Evolutionary conservation across 2,797 vertebrate species (phyloP), one percentile per base, ranked within the genome.

Genomic region (Pitangus sulphuratus): DNA sequence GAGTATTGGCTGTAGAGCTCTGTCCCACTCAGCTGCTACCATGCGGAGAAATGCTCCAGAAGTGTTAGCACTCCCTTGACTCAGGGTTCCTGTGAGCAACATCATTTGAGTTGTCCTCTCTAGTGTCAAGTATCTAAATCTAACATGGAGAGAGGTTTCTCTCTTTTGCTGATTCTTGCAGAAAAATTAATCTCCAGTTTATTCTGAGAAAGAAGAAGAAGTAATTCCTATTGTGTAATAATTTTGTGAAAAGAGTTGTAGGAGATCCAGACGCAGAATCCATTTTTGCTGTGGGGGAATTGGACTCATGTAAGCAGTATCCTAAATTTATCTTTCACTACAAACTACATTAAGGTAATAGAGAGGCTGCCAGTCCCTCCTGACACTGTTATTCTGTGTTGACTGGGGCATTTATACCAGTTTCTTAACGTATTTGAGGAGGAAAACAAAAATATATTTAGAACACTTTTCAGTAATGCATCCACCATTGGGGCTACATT

Each of bases 51-150:
- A 4, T 6, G 16, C 17, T 44, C 9, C 25, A 56, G 42, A 54
- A 18, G 4, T 2, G 0, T 22, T 48, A 74, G 7, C 11, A 48
- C 30, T 21, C 16, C 15, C 25, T 53, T 0, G 3, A 28, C 37
- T 56, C 16, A 39, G 35, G 6, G 26, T 33, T 10, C 0, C 6
- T 45, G 26, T 21, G 11, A 40, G 35, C 9, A 83, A 7, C 17
- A 35, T 53, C 0, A 0, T 51, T 40, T 54, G 12, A 74, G 8
- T 62, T 77, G 30, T 39, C 42, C 10, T 77, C 8, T 75, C 37
- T 12, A 22, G 12, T n/a, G 8, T 68, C 60, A 21, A 33, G 26
- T 39, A 33, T 30, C 45, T 22, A 40, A 31, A 26, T 40, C 20
- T 26, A 50, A 9, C 17, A 13, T 21, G 24, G 57, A 60, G 37